A percentile compares a stretch with the other conserved stretches of the same genome.
Evolutionary conservation across 2,113 vertebrate species (phyloP).

Genomic region (Butorides virescens): DNA sequence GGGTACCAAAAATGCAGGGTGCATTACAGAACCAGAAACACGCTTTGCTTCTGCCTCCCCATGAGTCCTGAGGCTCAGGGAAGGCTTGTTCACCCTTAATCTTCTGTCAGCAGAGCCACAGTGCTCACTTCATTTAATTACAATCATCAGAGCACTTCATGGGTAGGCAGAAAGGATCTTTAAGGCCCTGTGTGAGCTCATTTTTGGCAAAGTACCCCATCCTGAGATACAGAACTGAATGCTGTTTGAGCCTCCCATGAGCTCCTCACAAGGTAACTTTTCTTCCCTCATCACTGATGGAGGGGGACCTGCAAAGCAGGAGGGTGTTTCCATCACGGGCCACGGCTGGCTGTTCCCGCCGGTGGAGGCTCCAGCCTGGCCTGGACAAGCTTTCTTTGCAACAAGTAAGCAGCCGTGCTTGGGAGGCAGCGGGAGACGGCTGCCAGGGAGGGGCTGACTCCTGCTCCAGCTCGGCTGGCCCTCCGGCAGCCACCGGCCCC

Average conservation of each 20-base stretch:
- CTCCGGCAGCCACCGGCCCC: background rate
- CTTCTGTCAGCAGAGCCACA: background rate
- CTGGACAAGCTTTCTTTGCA: too few species aligned
- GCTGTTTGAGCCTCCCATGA: fast-evolving
- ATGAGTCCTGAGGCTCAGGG: background rate
- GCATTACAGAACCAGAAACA: background rate
- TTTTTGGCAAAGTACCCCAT: background rate
- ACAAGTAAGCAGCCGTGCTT: background rate
- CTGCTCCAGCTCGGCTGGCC: background rate
- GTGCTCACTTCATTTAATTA: background rate
- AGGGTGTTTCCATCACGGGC: fast-evolving
- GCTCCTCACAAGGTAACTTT: background rate
- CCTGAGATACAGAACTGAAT: background rate
- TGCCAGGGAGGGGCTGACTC: background rate
- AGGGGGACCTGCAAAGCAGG: background rate
- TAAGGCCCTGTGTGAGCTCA: background rate
- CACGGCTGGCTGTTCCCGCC: background rate
- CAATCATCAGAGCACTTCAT: background rate
- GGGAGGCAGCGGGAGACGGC: background rate
- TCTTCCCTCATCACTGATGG: fast-evolving
- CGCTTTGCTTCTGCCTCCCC: background rate
- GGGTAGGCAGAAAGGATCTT: background rate
- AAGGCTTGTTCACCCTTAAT: background rate
- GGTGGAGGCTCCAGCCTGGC: fast-evolving
- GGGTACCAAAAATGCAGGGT: background rate